phyloP scores from a whole-genome alignment of 2,888 invertebrate species.

The Coenonympha arcania region DNA sequence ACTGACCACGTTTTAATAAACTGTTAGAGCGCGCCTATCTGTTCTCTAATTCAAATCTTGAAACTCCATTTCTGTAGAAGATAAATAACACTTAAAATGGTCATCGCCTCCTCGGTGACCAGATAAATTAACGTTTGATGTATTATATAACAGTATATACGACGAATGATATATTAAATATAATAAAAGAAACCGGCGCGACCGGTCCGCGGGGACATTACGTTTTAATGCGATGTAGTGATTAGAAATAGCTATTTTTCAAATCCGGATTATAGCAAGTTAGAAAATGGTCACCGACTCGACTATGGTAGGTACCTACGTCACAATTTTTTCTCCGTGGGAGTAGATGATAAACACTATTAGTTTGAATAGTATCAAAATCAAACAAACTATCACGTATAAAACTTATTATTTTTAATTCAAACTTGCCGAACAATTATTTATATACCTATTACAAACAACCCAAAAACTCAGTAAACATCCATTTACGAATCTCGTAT shows the following conservation, averaged over 20 bases:
- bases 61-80: conserved; percentile 38
- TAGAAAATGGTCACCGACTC: conserved; percentile 36
- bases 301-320: too few relatives aligned
- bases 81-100: conserved; percentile 49
- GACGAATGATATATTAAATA: conserved; percentile 60
- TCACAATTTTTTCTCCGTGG: conserved; percentile 45
- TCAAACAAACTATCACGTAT: too few relatives aligned
- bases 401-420: too few relatives aligned
- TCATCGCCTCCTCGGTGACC: conserved; percentile 51
- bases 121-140: conserved; percentile 63
- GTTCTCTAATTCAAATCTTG: conserved; percentile 29
- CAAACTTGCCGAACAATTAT: too few relatives aligned
- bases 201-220: conserved; percentile 52
- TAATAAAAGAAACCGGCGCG: conserved; percentile 43
- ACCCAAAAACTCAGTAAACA: too few relatives aligned
- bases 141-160: conserved; percentile 58
- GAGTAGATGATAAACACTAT: conserved; percentile 44
- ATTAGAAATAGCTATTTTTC: conserved; percentile 60
- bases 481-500: too few relatives aligned
- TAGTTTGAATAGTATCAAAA: conserved; percentile 25
- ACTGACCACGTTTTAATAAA: conserved; percentile 8
- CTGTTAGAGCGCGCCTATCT: conserved; percentile 10
- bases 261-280: conserved; percentile 39
- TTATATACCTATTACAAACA: too few relatives aligned
- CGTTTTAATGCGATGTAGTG: conserved; percentile 55